phyloP scores from a whole-genome alignment of 2,888 invertebrate genomes.

The Drosophila nr. perissopoda region DNA sequence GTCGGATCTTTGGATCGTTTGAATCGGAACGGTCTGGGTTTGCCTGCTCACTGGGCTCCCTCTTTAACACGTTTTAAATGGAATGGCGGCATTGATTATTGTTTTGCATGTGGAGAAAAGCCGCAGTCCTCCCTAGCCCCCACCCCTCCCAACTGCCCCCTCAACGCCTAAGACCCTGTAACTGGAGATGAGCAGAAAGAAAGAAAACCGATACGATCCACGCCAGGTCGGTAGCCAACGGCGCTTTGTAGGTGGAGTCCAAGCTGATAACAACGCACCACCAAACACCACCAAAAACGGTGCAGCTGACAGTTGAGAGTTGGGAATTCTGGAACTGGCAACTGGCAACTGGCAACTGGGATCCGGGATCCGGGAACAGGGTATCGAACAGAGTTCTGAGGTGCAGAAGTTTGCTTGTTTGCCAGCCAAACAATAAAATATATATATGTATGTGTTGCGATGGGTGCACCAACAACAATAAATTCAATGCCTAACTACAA shows the following conservation, averaged over 20 bases:
- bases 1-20: conserved; percentile 49
- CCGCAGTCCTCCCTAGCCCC: not conserved
- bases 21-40: conserved; percentile 11
- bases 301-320: conserved; percentile 32
- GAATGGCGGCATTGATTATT: conserved; percentile 76
- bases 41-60: conserved; percentile 43
- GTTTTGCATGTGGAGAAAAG: conserved; percentile 69
- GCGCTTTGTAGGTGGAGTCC: conserved; percentile 72
- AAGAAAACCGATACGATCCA: conserved; percentile 27
- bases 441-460: conserved; percentile 29
- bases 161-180: not conserved
- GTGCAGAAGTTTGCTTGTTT: conserved; percentile 73
- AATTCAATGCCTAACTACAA: conserved; percentile 76
- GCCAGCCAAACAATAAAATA: conserved; percentile 72
- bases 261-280: conserved; percentile 71
- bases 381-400: conserved; percentile 29
- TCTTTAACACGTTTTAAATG: conserved; percentile 80
- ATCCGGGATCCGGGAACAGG: not conserved
- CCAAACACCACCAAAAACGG: conserved; percentile 33
- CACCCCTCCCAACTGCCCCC: not conserved
- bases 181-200: conserved; percentile 16
- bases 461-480: conserved; percentile 63
- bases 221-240: conserved; percentile 63
- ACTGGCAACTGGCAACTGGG: not conserved
- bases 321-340: conserved; percentile 1